phyloP scores from a whole-genome alignment of 2,113 vertebrate species.

The Scytalopus superciliaris region DNA sequence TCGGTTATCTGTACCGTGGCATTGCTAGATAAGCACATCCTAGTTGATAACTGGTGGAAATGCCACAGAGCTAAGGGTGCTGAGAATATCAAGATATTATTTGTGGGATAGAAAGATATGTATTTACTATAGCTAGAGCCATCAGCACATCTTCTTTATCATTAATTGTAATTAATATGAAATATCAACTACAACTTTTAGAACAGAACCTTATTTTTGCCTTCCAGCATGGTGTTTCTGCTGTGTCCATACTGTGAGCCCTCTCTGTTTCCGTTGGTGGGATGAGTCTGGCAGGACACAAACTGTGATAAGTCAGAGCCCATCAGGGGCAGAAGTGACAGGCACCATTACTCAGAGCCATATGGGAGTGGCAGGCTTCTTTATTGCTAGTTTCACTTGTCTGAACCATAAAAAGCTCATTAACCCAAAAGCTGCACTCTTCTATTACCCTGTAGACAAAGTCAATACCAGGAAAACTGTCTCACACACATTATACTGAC shows the following conservation, averaged over 20 bases:
- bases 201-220: background rate
- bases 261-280: rapidly evolving
- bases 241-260: background rate
- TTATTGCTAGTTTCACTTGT: background rate
- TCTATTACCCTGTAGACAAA: background rate
- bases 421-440: background rate
- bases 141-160: background rate
- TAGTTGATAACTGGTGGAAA: background rate
- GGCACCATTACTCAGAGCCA: background rate
- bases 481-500: background rate
- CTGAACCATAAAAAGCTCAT: background rate
- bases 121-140: background rate
- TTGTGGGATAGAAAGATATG: background rate
- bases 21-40: background rate
- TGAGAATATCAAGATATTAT: background rate
- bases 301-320: background rate
- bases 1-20: background rate
- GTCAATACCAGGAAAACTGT: background rate
- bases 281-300: background rate
- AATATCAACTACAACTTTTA: background rate
- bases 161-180: background rate
- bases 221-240: background rate
- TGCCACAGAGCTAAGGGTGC: background rate
- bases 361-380: background rate
- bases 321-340: background rate